Conservation (phyloP, 2,888 invertebrate genomes). For the Perithous albicinctus region DNA sequence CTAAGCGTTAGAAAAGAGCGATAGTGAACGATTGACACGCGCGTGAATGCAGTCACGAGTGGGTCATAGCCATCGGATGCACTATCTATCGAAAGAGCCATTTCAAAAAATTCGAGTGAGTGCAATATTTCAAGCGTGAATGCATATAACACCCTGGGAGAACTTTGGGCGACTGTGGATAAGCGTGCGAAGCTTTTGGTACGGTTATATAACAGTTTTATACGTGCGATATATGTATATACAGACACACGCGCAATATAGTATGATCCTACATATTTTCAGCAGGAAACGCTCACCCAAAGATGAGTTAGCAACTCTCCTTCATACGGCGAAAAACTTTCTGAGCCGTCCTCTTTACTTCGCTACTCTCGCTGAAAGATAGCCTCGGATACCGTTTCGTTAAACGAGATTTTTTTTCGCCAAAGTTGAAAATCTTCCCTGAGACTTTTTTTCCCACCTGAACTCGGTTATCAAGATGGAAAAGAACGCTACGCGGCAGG, state of each 20-base stretch:
- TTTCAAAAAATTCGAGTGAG: slow-evolving; percentile 39
- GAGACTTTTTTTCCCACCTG: slow-evolving; percentile 13
- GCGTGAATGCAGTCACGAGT: slow-evolving; percentile 30
- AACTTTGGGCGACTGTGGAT: slow-evolving; percentile 45
- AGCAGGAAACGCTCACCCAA: slow-evolving; percentile 24
- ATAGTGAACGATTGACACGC: slow-evolving; percentile 8
- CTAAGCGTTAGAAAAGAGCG: slow-evolving; percentile 8
- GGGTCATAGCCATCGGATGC: slow-evolving; percentile 43
- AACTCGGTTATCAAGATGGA: slow-evolving; percentile 3
- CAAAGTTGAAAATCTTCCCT: slow-evolving; percentile 39
- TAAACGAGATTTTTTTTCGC: slow-evolving; percentile 52
- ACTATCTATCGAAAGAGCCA: slow-evolving; percentile 27
- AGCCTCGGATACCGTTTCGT: slow-evolving; percentile 40
- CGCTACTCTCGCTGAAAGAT: slow-evolving; percentile 30
- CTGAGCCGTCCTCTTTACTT: slow-evolving; percentile 37
- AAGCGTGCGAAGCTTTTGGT: slow-evolving; percentile 51
- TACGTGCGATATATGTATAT: neutral
- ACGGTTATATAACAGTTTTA: slow-evolving; percentile 40
- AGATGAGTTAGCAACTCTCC: slow-evolving; percentile 62
- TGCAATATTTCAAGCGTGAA: slow-evolving; percentile 44
- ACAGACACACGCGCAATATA: neutral
- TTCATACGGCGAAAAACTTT: slow-evolving; percentile 57
- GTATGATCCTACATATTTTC: slow-evolving; percentile 51
- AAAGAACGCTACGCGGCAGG: neutral
- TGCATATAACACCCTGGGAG: slow-evolving; percentile 32